Evolutionary conservation across 2,797 vertebrate species (phyloP).

Genomic region (Enteromius afrohamiltoni): DNA sequence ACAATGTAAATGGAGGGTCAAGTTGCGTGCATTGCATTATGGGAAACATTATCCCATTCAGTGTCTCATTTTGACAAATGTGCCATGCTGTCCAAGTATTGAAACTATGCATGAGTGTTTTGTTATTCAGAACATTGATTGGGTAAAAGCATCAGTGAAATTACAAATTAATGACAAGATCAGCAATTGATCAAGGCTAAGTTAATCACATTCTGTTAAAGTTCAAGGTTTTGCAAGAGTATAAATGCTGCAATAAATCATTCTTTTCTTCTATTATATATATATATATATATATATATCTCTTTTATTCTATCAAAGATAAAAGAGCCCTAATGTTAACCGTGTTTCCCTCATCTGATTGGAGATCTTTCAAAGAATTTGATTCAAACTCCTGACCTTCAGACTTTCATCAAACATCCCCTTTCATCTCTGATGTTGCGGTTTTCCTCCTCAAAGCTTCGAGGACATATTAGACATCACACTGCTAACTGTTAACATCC

Average conservation of each 20-base stretch:
- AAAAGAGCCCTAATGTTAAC: neutral
- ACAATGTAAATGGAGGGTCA: neutral
- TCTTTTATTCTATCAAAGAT: neutral
- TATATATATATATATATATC: neutral
- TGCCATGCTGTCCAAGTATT: neutral
- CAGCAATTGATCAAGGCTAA: neutral
- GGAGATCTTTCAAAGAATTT: slow-evolving; percentile 37
- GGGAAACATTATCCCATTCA: neutral
- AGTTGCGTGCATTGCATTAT: neutral
- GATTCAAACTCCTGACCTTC: slow-evolving; percentile 15
- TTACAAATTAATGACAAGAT: slow-evolving; percentile 3
- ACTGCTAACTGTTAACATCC: slow-evolving; percentile 48
- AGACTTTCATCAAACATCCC: slow-evolving; percentile 45
- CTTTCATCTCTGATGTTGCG: slow-evolving; percentile 50
- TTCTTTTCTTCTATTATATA: neutral
- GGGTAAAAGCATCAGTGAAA: neutral
- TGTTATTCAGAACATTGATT: neutral
- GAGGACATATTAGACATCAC: slow-evolving; percentile 58
- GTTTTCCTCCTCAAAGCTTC: slow-evolving; percentile 46
- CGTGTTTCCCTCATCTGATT: slow-evolving; percentile 25
- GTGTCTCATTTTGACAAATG: neutral
- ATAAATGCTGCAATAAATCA: neutral
- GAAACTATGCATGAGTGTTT: neutral
- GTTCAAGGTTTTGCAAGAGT: neutral
- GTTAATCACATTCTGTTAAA: neutral